A percentile compares a stretch with the other conserved stretches of the same genome.
These are phyloP conservation scores for Oligia strigilis DNA, from an alignment of 2,888 invertebrate genomes.

Conservation along the genomic window DNA sequence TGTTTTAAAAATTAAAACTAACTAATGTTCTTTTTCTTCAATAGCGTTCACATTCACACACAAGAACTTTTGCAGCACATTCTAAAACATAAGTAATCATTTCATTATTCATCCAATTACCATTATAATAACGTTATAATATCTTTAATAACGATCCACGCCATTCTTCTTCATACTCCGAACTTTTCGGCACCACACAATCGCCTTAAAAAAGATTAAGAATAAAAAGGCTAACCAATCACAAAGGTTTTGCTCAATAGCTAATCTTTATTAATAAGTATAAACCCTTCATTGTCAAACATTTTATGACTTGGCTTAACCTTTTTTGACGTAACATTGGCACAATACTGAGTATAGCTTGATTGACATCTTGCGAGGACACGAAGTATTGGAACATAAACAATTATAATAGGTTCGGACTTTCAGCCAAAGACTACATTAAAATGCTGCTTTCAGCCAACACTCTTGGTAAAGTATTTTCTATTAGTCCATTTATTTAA, in stretches of 20 bases:
- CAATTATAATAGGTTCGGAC: conserved; percentile 11
- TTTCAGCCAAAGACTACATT: conserved; percentile 20
- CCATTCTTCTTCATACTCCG: background rate
- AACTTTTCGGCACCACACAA: conserved; percentile 31
- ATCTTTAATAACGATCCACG: background rate
- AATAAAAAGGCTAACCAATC: conserved; percentile 22
- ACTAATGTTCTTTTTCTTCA: background rate
- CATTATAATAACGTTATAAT: conserved; percentile 3
- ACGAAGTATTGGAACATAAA: conserved; percentile 12
- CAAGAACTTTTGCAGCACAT: background rate
- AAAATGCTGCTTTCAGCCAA: conserved; percentile 21
- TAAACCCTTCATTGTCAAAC: conserved; percentile 45
- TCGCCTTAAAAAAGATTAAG: conserved; percentile 13
- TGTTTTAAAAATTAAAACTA: background rate
- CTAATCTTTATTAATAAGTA: conserved; percentile 42
- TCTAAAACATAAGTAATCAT: background rate
- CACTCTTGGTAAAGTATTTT: conserved; percentile 38
- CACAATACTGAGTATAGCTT: background rate
- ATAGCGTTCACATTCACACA: background rate
- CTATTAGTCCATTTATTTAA: conserved; percentile 41
- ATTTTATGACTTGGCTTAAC: conserved; percentile 30
- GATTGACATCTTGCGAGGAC: conserved; percentile 3
- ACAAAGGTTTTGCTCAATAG: conserved; percentile 48
- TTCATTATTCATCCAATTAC: conserved; percentile 27
- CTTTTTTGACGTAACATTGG: conserved; percentile 17